Evolutionary conservation across 2,113 vertebrate genomes (phyloP).

Genomic region (Elgaria multicarinata): DNA sequence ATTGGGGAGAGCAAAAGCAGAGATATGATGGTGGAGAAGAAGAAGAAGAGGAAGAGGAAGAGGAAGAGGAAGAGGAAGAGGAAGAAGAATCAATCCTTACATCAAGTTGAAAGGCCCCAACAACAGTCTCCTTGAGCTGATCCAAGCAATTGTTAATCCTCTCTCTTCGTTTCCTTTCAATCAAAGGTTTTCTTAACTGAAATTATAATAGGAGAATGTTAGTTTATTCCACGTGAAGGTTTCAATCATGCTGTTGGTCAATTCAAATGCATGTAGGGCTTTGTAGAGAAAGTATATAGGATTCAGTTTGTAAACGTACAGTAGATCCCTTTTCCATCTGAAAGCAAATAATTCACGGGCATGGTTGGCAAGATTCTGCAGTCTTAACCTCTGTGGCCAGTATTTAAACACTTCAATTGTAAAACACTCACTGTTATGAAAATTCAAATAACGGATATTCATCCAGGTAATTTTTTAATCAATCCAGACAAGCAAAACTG

Average conservation of each 20-base stretch:
- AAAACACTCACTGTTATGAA: neutral
- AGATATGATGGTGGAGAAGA: neutral
- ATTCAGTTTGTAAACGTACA: neutral
- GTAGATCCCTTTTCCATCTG: neutral
- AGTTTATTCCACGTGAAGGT: neutral
- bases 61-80: neutral
- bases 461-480: neutral
- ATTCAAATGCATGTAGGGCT: neutral
- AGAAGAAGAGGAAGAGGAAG: neutral
- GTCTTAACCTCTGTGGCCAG: neutral
- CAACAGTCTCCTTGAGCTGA: constrained; percentile 89
- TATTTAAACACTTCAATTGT: neutral
- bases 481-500: neutral
- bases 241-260: neutral
- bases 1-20: neutral
- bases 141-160: constrained; percentile 91
- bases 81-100: constrained; percentile 76
- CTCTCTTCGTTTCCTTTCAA: constrained; percentile 89
- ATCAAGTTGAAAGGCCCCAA: constrained; percentile 87
- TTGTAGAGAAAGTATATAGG: neutral
- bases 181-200: constrained; percentile 89
- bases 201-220: constrained; percentile 31
- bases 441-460: neutral
- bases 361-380: neutral
- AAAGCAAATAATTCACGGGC: neutral